Evolutionary conservation across 2,888 invertebrate species (phyloP).

Genomic region (Apamea crenata): DNA sequence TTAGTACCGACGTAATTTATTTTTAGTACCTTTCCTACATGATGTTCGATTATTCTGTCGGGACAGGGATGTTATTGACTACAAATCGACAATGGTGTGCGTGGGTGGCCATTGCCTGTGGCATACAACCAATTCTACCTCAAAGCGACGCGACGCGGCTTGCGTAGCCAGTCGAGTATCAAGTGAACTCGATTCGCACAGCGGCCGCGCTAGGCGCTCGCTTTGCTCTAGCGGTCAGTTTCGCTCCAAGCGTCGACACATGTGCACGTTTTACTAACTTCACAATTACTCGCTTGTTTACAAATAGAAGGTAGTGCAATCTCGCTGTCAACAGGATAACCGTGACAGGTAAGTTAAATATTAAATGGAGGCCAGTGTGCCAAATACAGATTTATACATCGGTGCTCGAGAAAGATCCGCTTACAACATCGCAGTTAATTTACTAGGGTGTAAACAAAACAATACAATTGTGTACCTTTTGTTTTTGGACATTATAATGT

Average conservation of each 20-base stretch:
- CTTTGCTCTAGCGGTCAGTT: constrained; percentile 76
- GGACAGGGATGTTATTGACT: constrained; percentile 55
- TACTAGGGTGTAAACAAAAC: constrained; percentile 78
- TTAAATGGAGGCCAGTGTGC: constrained; percentile 81
- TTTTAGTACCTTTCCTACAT: constrained; percentile 16
- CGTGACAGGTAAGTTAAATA: constrained; percentile 84
- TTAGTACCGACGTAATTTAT: constrained; percentile 11
- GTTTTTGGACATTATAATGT: constrained; percentile 76
- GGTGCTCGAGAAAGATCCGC: constrained; percentile 42
- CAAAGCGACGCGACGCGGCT: constrained; percentile 56
- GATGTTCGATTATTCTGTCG: constrained; percentile 38
- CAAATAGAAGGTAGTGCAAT: constrained; percentile 82
- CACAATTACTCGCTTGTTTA: constrained; percentile 79
- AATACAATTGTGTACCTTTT: constrained; percentile 78
- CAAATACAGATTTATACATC: constrained; percentile 64
- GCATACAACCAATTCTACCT: constrained; percentile 65
- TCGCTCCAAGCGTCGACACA: constrained; percentile 76
- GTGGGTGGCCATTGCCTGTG: constrained; percentile 72
- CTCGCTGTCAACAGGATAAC: constrained; percentile 80
- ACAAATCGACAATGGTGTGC: constrained; percentile 63
- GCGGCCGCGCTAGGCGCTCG: constrained; percentile 65
- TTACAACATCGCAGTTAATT: constrained; percentile 44
- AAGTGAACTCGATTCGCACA: constrained; percentile 84
- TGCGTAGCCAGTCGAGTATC: constrained; percentile 69
- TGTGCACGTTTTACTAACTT: constrained; percentile 74